Conservation (phyloP, 2,888 invertebrate genomes). For the Drosophila phalerata region DNA sequence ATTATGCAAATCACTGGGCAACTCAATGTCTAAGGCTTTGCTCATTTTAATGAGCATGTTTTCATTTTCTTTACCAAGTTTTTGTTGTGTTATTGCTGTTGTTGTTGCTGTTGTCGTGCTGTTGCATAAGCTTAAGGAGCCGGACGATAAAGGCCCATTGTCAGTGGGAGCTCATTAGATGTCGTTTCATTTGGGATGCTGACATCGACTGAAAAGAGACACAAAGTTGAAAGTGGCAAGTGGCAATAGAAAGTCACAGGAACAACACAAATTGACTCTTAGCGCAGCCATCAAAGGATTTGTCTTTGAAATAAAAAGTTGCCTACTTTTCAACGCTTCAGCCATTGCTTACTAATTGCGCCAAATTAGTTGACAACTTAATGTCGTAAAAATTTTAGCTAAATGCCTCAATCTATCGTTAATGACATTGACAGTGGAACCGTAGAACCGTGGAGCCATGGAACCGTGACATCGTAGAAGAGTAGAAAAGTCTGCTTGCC, state of each 20-base stretch:
- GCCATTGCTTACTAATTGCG: constrained; percentile 68
- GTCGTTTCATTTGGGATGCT: constrained; percentile 37
- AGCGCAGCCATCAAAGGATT: constrained; percentile 77
- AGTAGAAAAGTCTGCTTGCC: constrained; percentile 9
- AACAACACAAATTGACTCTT: constrained; percentile 70
- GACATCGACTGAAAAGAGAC: constrained; percentile 15
- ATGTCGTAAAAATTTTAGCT: constrained; percentile 76
- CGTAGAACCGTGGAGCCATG: not conserved
- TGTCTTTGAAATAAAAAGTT: constrained; percentile 39
- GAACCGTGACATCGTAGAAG: not conserved
- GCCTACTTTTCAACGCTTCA: constrained; percentile 32
- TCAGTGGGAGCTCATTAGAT: constrained; percentile 56
- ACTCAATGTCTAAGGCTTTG: constrained; percentile 65
- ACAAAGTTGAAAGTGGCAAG: constrained; percentile 13
- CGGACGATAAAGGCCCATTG: constrained; percentile 25
- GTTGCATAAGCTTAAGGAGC: constrained; percentile 23
- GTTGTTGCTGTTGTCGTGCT: constrained; percentile 16
- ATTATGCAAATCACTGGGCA: constrained; percentile 83
- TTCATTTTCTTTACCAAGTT: constrained; percentile 28
- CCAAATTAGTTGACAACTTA: constrained; percentile 83
- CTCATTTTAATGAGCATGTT: constrained; percentile 74
- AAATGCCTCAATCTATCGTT: constrained; percentile 77
- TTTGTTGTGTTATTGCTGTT: constrained; percentile 21
- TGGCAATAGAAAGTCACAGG: not conserved
- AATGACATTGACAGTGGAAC: constrained; percentile 69